Percentiles rank a stretch among this genome's conserved stretches.
These are phyloP conservation scores for Drusus annulatus DNA, from an alignment of 1,140 invertebrate genomes.

Conservation along the genomic window DNA sequence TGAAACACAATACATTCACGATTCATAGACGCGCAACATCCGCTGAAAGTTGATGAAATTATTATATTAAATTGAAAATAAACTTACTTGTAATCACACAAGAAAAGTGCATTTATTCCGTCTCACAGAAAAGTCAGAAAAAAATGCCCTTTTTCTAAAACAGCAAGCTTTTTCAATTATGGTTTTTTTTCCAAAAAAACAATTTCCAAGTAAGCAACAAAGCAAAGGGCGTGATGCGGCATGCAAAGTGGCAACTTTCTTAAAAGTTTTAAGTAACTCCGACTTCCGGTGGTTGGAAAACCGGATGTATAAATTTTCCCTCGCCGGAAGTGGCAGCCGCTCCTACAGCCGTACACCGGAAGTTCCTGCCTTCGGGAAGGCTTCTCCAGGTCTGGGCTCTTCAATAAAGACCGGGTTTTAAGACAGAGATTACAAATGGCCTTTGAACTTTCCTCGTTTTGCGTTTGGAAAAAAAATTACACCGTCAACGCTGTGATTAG, in stretches of 20 bases:
- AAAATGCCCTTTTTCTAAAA: background rate
- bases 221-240: constrained; percentile 28
- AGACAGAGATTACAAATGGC: background rate
- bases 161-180: constrained; percentile 16
- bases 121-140: too few relatives aligned
- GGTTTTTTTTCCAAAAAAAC: background rate
- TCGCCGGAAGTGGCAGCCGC: constrained; percentile 40
- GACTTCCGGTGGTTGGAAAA: constrained; percentile 52
- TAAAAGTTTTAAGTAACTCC: constrained; percentile 58
- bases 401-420: constrained; percentile 4
- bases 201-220: constrained; percentile 22
- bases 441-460: background rate
- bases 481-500: background rate
- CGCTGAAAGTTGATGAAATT: too few relatives aligned
- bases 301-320: constrained; percentile 55
- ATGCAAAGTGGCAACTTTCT: constrained; percentile 54
- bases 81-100: too few relatives aligned
- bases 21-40: too few relatives aligned
- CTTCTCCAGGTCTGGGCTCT: constrained; percentile 21
- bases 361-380: constrained; percentile 12
- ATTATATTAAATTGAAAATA: too few relatives aligned
- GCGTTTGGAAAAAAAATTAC: background rate
- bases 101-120: too few relatives aligned
- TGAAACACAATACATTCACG: too few relatives aligned
- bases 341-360: constrained; percentile 35